Base-by-base conservation (phyloP, 2,888 invertebrate species). In the Patella depressa region DNA sequence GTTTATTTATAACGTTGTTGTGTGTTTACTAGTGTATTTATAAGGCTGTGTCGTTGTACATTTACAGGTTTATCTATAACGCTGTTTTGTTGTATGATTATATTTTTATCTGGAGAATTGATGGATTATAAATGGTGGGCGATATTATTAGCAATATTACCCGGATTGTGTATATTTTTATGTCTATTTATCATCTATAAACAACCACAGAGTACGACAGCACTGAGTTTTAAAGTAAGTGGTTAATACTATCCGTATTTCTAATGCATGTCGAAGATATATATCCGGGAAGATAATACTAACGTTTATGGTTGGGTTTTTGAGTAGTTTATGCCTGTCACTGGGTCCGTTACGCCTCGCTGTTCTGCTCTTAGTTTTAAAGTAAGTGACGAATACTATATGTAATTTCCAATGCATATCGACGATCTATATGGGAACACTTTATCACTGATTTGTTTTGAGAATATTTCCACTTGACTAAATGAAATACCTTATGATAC, bases 151-250 rank as follows among this genome's bases (percentile, higher is more conserved):
- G 57, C 82, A 34, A 24, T 77, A n/a, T n/a, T 84, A 3, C 80
- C 88, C 77, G 73, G 81, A 7, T 7, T 82, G 11, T 24, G 77
- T 0, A 80, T 86, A 34, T 4, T 87, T 1, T 12, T 84, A 4
- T 75, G 83, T n/a, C 34, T 88, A 11, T 74, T 85, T n/a, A 80
- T 85, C 17, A 82, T 89, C 53, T 83, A 83, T 70, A 78, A 83
- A 45, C 89, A 90, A 74, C 90, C 90, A 78, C 88, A 90, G 77
- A 90, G 86, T 80, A 83, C 86, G 72, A 81, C 81, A 53, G 78
- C 80, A 73, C 79, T 88, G 12, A 85, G 85, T 74, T 89, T 89
- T 81, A 88, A 87, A 85, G 89, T 88, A 79, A 83, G 82, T 53
- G 19, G 59, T 53, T 3, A 12, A 15, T 29, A 45, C 71, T 71